Base-by-base conservation (phyloP, 2,888 invertebrate species). In the Elysia crispata region DNA sequence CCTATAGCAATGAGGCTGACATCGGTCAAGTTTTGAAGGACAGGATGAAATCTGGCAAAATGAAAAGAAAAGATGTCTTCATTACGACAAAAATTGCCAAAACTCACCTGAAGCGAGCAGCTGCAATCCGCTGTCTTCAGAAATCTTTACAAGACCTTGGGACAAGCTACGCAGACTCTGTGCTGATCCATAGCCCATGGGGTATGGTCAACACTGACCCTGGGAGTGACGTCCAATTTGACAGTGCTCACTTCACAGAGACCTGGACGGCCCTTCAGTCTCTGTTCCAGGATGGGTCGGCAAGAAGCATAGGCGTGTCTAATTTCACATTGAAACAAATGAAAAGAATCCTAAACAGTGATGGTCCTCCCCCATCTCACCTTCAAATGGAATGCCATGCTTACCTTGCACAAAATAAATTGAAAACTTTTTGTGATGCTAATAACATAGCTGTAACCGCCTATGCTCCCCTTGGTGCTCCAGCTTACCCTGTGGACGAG, bases 151-250 rank as follows among this genome's bases (percentile, higher is more conserved):
- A 87, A 6, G 84, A 86, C 70, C 80, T 90, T 23, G 84, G 84
- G 60, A 81, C 83, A 18, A 83, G 66, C n/a, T 87, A 87, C 76
- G 76, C 89, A 6, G 89, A 90, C 81, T 81, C 89, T 81, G 75
- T 88, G 30, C 79, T 90, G 23, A 86, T 90, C 66, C 90, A 90
- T 76, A 77, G 83, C 41, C 90, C 90, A 1, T 89, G 87, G 87
- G 87, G 86, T 0, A 50, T 82, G 49, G 82, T 81, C n/a, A 86
- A 88, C 75, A 82, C 66, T 20, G 86, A 84, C 0, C 84, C 86
- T 64, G 86, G 86, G 1, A 50, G 83, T 0, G 84, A 82, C 25
- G 1, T 73, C 0, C 82, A 85, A 33, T 84, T 84, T 70, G 82
- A 82, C 20, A 49, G 83, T 20, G 83, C 85, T 70, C 84, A 88